Conservation (phyloP, 37 sponge, comb jelly and placozoan genomes). For the Diacarnus erythraeanus region DNA sequence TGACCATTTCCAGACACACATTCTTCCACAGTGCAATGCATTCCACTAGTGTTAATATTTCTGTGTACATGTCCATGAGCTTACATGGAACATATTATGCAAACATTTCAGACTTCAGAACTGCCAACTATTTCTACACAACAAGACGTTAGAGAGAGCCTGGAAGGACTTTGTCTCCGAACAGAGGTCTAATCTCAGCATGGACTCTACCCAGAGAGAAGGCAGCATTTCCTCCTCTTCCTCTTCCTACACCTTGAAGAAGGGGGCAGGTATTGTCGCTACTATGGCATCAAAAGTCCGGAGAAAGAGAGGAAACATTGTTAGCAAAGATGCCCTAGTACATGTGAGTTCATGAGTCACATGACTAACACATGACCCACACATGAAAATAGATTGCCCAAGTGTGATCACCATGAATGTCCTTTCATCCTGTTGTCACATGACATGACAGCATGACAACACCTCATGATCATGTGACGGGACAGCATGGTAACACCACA, state of each 20-base stretch:
- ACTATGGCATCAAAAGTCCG: background rate
- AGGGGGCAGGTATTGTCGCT: background rate
- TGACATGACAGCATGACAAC: background rate
- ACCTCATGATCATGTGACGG: background rate
- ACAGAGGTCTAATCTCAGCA: conserved; percentile 8
- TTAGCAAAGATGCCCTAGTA: conserved; percentile 8
- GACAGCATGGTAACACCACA: background rate
- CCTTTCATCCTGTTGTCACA: background rate
- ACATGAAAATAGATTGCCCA: background rate
- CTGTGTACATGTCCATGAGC: background rate
- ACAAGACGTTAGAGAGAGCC: conserved; percentile 13
- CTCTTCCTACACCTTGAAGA: background rate
- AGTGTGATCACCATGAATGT: background rate
- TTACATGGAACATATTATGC: background rate
- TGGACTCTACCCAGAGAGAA: conserved; percentile 19
- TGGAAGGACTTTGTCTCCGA: conserved; percentile 37
- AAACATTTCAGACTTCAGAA: conserved; percentile 62
- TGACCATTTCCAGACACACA: too few species aligned
- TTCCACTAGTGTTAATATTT: background rate
- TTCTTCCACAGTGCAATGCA: too few species aligned
- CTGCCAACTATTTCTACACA: conserved; percentile 39
- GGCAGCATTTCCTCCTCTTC: background rate
- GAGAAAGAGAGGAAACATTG: background rate
- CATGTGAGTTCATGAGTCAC: background rate
- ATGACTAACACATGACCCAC: background rate